Percentiles rank a stretch among this genome's conserved stretches.
Evolutionary conservation across 2,113 vertebrate genomes (phyloP).

Genomic region (Clarias macrocephalus): DNA sequence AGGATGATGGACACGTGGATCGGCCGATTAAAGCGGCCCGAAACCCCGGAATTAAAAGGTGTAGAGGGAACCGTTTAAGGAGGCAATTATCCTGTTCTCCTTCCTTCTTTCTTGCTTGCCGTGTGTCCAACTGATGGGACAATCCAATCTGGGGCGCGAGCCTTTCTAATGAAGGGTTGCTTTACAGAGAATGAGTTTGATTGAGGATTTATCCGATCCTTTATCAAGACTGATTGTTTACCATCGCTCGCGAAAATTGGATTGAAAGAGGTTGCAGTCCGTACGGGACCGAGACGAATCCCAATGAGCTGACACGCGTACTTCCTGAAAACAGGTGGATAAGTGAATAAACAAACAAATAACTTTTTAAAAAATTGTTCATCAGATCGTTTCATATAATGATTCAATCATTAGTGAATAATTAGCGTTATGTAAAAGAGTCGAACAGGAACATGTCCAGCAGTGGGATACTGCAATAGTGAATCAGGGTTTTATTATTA

Average conservation of each 20-base stretch:
- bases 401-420: neutral
- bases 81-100: neutral
- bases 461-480: neutral
- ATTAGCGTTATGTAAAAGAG: no score
- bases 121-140: constrained; percentile 49
- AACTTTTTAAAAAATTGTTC: neutral
- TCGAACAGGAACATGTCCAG: neutral
- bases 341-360: neutral
- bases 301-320: constrained; percentile 56
- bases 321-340: no score
- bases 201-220: constrained; percentile 75
- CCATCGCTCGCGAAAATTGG: constrained; percentile 69
- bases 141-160: constrained; percentile 68
- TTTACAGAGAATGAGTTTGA: constrained; percentile 71
- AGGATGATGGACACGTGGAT: neutral
- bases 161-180: constrained; percentile 67
- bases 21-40: neutral
- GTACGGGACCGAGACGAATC: constrained; percentile 62
- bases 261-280: constrained; percentile 65
- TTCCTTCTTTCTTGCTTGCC: constrained; percentile 37
- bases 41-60: neutral
- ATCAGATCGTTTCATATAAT: neutral
- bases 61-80: neutral
- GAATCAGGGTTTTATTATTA: neutral
- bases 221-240: constrained; percentile 77